These are phyloP conservation scores for Dryomyza anilis DNA, from an alignment of 2,888 invertebrate species.

Conservation along the genomic window DNA sequence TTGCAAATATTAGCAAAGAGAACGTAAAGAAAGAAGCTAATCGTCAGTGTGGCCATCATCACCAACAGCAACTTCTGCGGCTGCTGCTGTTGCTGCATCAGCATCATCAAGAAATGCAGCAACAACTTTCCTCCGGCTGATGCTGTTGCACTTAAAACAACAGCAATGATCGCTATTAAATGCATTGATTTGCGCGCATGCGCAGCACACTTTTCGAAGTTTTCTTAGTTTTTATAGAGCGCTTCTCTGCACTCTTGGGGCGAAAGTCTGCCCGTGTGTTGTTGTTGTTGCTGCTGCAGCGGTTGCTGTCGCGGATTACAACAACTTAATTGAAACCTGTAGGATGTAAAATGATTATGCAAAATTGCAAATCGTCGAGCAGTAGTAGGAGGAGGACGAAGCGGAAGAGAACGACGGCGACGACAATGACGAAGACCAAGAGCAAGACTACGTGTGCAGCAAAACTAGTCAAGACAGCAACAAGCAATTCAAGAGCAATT, in stretches of 20 bases:
- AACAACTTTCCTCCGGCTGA: background rate
- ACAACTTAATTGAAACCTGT: constrained; percentile 31
- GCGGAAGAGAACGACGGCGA: background rate
- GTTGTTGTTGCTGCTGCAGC: constrained; percentile 6
- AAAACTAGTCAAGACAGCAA: too few species aligned
- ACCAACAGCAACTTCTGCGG: constrained; percentile 3
- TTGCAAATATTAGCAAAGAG: constrained; percentile 3
- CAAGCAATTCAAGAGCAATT: constrained; percentile 7
- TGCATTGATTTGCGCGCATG: constrained; percentile 5
- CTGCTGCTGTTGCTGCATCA: too few species aligned
- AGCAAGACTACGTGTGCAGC: too few species aligned
- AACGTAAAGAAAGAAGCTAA: constrained; percentile 10
- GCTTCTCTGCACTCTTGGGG: too few species aligned
- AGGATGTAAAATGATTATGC: constrained; percentile 30
- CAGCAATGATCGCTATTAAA: background rate
- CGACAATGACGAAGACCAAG: too few species aligned
- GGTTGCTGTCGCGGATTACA: constrained; percentile 23
- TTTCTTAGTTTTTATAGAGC: background rate
- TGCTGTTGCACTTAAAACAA: background rate
- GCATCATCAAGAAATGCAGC: background rate
- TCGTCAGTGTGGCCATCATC: background rate
- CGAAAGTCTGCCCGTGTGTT: too few species aligned
- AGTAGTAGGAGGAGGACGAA: too few species aligned
- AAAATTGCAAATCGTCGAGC: constrained; percentile 5
- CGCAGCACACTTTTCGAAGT: constrained; percentile 7